phyloP scores from a whole-genome alignment of 2,888 invertebrate species.

The Spodoptera exigua region DNA sequence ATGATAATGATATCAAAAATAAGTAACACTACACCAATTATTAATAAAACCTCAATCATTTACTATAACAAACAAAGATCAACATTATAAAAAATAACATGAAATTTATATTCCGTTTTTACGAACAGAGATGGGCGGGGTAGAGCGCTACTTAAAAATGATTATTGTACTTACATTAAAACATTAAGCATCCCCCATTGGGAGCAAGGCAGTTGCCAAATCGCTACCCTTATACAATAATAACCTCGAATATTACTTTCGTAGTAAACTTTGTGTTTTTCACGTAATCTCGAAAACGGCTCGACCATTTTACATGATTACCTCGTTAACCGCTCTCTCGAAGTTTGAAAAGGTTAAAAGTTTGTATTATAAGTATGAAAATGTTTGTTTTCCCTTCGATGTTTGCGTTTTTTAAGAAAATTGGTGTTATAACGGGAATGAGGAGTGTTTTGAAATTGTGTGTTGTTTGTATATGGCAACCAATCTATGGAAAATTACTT shows the following conservation, averaged over 20 bases:
- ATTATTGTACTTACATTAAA: slow-evolving; percentile 42
- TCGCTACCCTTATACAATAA: slow-evolving; percentile 29
- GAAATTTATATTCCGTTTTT: slow-evolving; percentile 35
- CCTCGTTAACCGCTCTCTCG: slow-evolving; percentile 38
- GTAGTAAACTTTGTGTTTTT: slow-evolving; percentile 39
- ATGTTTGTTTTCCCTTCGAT: too few relatives aligned
- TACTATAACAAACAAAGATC: slow-evolving; percentile 15
- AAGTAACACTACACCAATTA: slow-evolving; percentile 1
- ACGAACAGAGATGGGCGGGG: slow-evolving; percentile 34
- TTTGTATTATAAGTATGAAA: slow-evolving; percentile 4
- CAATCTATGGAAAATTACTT: too few relatives aligned
- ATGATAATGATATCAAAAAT: too few relatives aligned
- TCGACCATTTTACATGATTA: slow-evolving; percentile 41
- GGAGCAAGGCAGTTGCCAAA: slow-evolving; percentile 43
- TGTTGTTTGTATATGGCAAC: too few relatives aligned
- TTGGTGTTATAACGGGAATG: too few relatives aligned
- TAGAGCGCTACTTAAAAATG: slow-evolving; percentile 36
- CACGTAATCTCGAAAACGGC: slow-evolving; percentile 45
- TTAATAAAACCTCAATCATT: slow-evolving; percentile 17
- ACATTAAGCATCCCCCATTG: slow-evolving; percentile 34
- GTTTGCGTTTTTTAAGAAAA: too few relatives aligned
- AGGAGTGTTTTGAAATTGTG: too few relatives aligned
- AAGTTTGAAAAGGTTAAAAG: slow-evolving; percentile 37
- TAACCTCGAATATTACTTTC: slow-evolving; percentile 32
- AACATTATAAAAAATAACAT: slow-evolving; percentile 29